These are phyloP conservation scores for Poeciliopsis presidionis DNA, from an alignment of 2,797 vertebrate genomes.

Conservation along the genomic window DNA sequence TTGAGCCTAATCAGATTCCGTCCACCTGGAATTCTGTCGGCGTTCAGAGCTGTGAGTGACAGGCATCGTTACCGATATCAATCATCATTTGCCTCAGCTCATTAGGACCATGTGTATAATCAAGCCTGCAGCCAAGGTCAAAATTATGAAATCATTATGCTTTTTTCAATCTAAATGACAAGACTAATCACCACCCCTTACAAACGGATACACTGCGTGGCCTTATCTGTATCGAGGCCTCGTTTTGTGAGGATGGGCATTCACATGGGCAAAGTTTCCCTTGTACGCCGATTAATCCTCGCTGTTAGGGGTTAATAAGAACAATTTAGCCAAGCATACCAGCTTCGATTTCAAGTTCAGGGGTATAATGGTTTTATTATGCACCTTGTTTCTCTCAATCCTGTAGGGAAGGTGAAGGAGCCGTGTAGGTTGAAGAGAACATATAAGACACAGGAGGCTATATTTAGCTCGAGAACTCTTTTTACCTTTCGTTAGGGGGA, in stretches of 20 bases:
- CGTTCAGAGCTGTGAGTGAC: slow-evolving; percentile 65
- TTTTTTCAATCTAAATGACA: slow-evolving; percentile 67
- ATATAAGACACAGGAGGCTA: slow-evolving; percentile 44
- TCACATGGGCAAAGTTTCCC: slow-evolving; percentile 42
- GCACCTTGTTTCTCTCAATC: slow-evolving; percentile 59
- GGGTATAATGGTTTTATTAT: slow-evolving; percentile 59
- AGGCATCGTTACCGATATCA: slow-evolving; percentile 70
- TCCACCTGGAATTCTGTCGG: slow-evolving; percentile 58
- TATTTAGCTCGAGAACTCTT: slow-evolving; percentile 61
- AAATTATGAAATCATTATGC: slow-evolving; percentile 68
- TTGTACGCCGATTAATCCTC: slow-evolving; percentile 70
- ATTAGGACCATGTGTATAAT: slow-evolving; percentile 72
- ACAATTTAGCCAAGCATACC: slow-evolving; percentile 59
- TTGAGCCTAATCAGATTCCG: slow-evolving; percentile 23
- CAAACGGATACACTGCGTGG: slow-evolving; percentile 23
- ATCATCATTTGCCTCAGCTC: slow-evolving; percentile 73
- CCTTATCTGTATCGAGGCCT: slow-evolving; percentile 9
- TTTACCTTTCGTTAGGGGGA: slow-evolving; percentile 60
- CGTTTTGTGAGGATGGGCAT: slow-evolving; percentile 15
- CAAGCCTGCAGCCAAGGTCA: slow-evolving; percentile 76
- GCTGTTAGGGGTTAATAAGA: slow-evolving; percentile 72
- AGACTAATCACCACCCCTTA: slow-evolving; percentile 62
- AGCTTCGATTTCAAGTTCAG: slow-evolving; percentile 56
- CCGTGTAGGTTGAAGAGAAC: slow-evolving; percentile 64
- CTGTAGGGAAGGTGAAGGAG: slow-evolving; percentile 66